Base-by-base conservation (phyloP, 2,888 invertebrate genomes). In the Synergus laeviventris region DNA sequence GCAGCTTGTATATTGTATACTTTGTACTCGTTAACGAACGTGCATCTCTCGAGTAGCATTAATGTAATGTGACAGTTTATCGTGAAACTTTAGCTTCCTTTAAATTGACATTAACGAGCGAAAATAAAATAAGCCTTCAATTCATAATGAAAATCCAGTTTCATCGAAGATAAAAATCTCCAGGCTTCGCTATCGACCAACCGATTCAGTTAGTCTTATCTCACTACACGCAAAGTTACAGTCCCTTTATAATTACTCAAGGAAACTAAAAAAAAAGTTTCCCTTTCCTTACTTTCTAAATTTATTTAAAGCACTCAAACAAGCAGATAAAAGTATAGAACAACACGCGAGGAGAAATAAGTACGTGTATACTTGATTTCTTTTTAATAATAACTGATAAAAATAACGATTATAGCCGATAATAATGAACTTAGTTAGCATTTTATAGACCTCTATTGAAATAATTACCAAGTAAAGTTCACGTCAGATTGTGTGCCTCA, bases 121-220 rank as follows among this genome's bases (percentile, higher is more conserved):
- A 45, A 70, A 70, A 49, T 70, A 70, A 70, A 49, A 24, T 70
- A 45, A 49, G n/a, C 14, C 45, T 70, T 70, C 16, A 70, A 49
- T 70, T 70, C 45, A 36, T 49, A 70, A n/a, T 70, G 70, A 70
- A 70, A 70, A 49, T 45, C 70, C 70, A 70, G 70, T 70, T 70
- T 66, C 38, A 60, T 62, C 62, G 11, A 62, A 24, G n/a, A 70
- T 49, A 70, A 70, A 24, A 70, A 11, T 70, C 45, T 49, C n/a
- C 45, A n/a, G n/a, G 36, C 62, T 62, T 62, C 49, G 49, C 45
- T 45, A 70, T 42, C 39, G 39, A 64, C 42, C 42, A 18, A 64
- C 24, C 49, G n/a, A 70, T 70, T 45, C 45, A 70, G 66, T 66
- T 45, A 70, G 24, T 49, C 49, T 70, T 70, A 70, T 70, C 70